These are phyloP conservation scores for Gymnopithys bicolor DNA, from an alignment of 2,797 vertebrate genomes.

Conservation along the genomic window DNA sequence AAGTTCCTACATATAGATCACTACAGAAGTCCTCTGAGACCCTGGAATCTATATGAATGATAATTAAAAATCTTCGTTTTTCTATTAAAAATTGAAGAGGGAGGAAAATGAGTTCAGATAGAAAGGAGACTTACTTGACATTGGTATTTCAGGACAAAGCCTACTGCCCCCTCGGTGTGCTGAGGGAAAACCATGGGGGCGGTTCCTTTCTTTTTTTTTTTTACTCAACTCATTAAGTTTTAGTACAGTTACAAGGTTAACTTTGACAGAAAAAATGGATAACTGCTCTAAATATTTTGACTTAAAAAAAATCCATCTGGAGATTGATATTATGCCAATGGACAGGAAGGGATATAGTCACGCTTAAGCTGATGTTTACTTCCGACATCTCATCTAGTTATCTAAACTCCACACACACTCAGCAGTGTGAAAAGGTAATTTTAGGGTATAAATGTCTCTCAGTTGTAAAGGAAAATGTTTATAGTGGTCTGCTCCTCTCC, in stretches of 20 bases:
- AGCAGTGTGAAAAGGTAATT: not conserved
- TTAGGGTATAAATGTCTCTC: not conserved
- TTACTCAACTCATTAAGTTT: not conserved
- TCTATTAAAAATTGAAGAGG: not conserved
- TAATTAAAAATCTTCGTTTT: not conserved
- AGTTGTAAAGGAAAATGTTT: not conserved
- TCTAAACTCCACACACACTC: not conserved
- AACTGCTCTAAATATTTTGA: not conserved
- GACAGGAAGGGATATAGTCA: not conserved
- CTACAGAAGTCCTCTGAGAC: not conserved
- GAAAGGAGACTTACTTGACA: not conserved
- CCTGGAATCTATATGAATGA: not conserved
- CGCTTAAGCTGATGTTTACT: not conserved
- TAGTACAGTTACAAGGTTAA: not conserved
- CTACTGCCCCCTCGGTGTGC: not conserved
- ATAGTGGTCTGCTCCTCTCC: not conserved
- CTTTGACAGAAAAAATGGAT: not conserved
- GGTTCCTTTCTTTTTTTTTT: not conserved
- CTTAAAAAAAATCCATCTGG: not conserved
- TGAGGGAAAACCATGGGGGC: not conserved
- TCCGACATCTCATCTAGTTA: not conserved
- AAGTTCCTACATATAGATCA: not conserved
- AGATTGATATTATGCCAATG: not conserved
- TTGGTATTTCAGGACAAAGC: not conserved
- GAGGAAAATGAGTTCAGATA: not conserved